Evolutionary conservation across 2,888 invertebrate species (phyloP), one percentile per base, ranked within the genome.

Genomic region (Emmelina monodactyla): DNA sequence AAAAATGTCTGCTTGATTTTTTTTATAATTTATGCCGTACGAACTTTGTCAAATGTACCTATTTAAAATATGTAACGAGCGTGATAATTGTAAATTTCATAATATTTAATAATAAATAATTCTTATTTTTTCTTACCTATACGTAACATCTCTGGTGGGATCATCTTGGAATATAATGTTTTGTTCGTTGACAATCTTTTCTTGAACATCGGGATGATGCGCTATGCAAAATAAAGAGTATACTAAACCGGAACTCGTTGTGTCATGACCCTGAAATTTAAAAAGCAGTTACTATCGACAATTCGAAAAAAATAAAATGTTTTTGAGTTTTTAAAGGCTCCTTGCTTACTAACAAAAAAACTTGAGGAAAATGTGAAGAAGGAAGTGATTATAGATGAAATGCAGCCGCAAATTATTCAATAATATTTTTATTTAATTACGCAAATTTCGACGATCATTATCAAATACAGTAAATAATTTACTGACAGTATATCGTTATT

Each of bases 201-300:
- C 72, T 54, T 84, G 84, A 1, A 81, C 51, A 15, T 76, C 68
- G 3, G 70, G 67, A 45, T 81, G 62, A 34, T 75, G 65, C 1
- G 85, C 82, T 0, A 85, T 56, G 38, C 82, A 61, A 43, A 69
- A 78, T 0, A 82, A 54, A 1, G 73, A 55, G 50, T 82, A 85
- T 0, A 67, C 61, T 7, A 85, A 64, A 1, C 82, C 84, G 1
- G 85, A 83, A 0, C 83, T 80, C 0, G 84, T 84, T 0, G 85
- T 85, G 41, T 85, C 84, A 40, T 84, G 84, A 1, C 84, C 84
- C 83, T 83, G 40, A 13, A 52, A 40, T 37, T 34, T 9, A 4
- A 12, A 28, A 28, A 7, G 22, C n/a, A 9, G 22, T 14, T 15
- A 3, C 11, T 31, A 19, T 19, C 9, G 5, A 5, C 19, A 19